phyloP scores from a whole-genome alignment of 2,797 vertebrate genomes.

The Gila robusta region DNA sequence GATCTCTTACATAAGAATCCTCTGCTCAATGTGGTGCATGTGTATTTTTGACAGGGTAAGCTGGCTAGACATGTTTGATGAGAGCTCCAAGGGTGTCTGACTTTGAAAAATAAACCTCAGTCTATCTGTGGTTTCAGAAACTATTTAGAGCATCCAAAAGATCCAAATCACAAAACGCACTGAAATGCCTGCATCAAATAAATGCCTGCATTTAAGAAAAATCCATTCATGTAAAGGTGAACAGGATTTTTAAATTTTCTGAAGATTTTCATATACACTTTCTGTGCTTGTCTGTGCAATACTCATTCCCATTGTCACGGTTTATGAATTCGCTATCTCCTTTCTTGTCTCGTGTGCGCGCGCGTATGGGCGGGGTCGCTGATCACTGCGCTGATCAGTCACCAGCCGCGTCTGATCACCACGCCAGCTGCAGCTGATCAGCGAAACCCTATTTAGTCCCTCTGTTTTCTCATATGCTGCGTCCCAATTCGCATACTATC shows the following conservation, averaged over 20 bases:
- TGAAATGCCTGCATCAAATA: background rate
- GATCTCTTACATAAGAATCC: conserved; percentile 5
- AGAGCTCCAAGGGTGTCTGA: conserved; percentile 34
- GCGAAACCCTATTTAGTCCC: no score
- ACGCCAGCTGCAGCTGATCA: no score
- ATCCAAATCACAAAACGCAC: conserved; percentile 3
- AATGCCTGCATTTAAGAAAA: background rate
- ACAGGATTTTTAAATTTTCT: background rate
- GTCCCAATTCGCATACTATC: no score
- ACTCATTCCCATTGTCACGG: background rate
- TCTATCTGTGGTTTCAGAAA: background rate
- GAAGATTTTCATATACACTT: background rate
- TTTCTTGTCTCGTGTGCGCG: no score
- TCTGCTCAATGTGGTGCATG: background rate
- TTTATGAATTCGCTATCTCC: no score
- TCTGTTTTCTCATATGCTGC: no score
- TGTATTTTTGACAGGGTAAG: background rate
- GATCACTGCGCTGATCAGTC: no score
- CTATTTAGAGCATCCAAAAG: conserved; percentile 34
- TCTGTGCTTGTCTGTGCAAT: background rate
- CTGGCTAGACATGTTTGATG: conserved; percentile 12
- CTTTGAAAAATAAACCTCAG: conserved; percentile 3
- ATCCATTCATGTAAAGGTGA: background rate
- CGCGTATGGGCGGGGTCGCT: no score
- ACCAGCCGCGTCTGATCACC: no score